Conservation (phyloP, 1,140 invertebrate species). For the Onthophagus taurus region DNA sequence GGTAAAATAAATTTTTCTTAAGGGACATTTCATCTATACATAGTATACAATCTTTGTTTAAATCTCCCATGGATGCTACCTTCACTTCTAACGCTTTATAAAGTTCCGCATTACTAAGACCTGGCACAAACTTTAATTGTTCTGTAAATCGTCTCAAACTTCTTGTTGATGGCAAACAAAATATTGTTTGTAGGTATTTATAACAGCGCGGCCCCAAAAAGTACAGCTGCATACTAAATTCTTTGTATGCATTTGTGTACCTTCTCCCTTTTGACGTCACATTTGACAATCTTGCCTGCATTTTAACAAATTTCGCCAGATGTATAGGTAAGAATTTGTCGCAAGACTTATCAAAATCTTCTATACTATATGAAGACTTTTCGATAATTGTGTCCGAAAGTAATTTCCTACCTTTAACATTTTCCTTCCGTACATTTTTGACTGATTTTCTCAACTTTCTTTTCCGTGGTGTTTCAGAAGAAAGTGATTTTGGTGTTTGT, state of each 20-base stretch:
- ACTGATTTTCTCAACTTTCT: neutral
- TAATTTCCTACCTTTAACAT: neutral
- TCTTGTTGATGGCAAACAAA: slow-evolving; percentile 6
- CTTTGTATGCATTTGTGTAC: too few relatives aligned
- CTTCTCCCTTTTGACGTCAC: too few relatives aligned
- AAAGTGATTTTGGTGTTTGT: slow-evolving; percentile 1
- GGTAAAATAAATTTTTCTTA: slow-evolving; percentile 4
- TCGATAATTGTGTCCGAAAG: neutral
- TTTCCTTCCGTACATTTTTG: neutral
- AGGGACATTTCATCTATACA: slow-evolving; percentile 5
- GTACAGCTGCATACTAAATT: neutral
- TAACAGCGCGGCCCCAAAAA: slow-evolving; percentile 2
- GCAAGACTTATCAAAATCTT: slow-evolving; percentile 6
- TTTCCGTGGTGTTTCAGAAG: slow-evolving; percentile 6
- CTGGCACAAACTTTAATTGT: neutral
- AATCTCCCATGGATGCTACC: neutral
- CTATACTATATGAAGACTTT: neutral
- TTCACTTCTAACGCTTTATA: neutral
- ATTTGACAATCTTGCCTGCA: slow-evolving; percentile 1
- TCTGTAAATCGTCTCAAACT: neutral
- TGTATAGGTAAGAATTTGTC: neutral
- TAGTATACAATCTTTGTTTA: slow-evolving; percentile 1
- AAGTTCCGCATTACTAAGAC: slow-evolving; percentile 1
- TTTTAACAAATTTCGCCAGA: neutral
- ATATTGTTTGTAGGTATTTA: neutral